These are phyloP conservation scores for Musca vetustissima DNA, from an alignment of 1,140 invertebrate species.

Conservation along the genomic window DNA sequence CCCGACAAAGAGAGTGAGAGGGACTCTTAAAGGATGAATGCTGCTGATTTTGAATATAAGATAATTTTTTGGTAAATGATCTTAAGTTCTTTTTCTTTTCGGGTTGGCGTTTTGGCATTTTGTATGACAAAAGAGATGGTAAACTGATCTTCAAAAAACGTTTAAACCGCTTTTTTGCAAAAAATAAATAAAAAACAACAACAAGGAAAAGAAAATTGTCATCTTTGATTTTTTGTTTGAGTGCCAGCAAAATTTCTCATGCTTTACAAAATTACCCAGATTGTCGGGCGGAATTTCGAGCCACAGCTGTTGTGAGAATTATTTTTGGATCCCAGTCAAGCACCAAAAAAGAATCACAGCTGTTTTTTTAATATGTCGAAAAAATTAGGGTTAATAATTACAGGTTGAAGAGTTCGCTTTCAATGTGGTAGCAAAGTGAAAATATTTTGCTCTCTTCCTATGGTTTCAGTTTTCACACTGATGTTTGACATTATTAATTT, in stretches of 20 bases:
- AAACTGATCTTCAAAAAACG: conserved; percentile 22
- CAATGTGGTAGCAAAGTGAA: conserved; percentile 5
- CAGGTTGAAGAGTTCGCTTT: not conserved
- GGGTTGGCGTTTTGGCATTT: no score
- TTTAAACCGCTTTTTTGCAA: not conserved
- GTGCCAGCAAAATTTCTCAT: conserved; percentile 3
- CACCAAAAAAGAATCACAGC: not conserved
- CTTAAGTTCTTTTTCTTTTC: no score
- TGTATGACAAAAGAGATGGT: not conserved
- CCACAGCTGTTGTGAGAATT: conserved; percentile 12
- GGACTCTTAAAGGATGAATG: conserved; percentile 3
- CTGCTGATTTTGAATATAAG: no score
- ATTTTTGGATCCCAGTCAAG: not conserved
- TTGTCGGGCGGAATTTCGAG: not conserved
- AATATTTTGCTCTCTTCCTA: no score
- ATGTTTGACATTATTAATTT: not conserved
- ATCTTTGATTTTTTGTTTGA: not conserved
- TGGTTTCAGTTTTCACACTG: no score
- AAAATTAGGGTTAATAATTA: conserved; percentile 10
- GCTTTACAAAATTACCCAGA: not conserved
- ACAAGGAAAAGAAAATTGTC: conserved; percentile 8
- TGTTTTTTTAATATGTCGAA: not conserved
- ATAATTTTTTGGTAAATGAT: no score
- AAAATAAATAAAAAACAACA: not conserved
- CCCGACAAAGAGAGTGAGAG: no score